Conservation (phyloP, 2,797 vertebrate species). For the Leucoraja ocellata region DNA sequence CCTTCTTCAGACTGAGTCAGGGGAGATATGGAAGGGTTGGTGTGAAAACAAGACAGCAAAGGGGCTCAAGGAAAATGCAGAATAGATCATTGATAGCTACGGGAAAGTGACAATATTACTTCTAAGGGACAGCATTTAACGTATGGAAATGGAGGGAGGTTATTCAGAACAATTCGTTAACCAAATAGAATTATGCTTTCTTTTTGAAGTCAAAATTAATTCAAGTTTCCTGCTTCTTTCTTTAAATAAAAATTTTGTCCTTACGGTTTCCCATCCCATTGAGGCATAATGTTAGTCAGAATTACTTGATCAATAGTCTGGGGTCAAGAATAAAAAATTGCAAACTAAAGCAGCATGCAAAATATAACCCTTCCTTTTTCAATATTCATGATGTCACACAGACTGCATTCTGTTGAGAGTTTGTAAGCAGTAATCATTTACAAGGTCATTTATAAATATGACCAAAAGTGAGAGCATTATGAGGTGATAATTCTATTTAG, state of each 20-base stretch:
- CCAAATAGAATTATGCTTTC: background rate
- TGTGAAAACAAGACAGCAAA: too few relatives aligned
- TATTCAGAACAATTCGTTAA: background rate
- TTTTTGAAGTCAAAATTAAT: background rate
- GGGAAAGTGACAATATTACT: background rate
- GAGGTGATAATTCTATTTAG: background rate
- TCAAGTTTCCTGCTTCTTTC: background rate
- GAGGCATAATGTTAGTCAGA: background rate
- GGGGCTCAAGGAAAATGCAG: too few relatives aligned
- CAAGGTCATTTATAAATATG: background rate
- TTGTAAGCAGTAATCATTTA: background rate
- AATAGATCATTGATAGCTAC: too few relatives aligned
- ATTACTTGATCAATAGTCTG: background rate
- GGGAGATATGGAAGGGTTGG: too few relatives aligned
- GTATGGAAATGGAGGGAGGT: background rate
- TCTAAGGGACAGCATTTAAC: background rate
- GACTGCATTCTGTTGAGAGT: background rate
- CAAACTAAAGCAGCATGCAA: background rate
- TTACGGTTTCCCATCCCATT: background rate
- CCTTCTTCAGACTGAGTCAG: too few relatives aligned
- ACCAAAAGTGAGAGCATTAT: background rate
- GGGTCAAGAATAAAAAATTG: background rate
- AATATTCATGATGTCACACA: background rate
- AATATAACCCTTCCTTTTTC: background rate
- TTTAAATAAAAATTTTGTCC: background rate